Base-by-base conservation (phyloP, 1,140 invertebrate genomes). In the Drosophila rhopaloa region DNA sequence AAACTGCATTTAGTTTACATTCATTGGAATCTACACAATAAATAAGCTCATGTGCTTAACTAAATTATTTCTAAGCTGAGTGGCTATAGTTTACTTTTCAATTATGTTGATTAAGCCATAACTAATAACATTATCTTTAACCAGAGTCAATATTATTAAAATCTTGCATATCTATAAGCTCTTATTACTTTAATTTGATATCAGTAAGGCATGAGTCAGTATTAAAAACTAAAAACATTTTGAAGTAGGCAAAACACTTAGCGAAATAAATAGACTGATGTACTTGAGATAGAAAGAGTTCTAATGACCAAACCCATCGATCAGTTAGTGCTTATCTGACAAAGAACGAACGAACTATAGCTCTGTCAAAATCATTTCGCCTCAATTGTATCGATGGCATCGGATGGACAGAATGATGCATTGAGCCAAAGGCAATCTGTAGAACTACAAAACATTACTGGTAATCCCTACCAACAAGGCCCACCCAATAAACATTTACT, bases 281-380 rank as follows among this genome's bases (percentile, higher is more conserved):
- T 43, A 66, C 65, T 68, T 37, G 46, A 68, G 65, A 68, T 68
- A 68, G 9, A 56, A 11, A 4, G 43, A 35, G 37, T 53, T 66
- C 29, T n/a, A 70, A 40, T 57, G 41, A 57, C 50, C 65, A 7
- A 66, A 43, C 29, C 47, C 61, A 70, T 70, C 66, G 48, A 71
- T 71, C 43, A 70, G 43, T 37, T 19, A 7, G n/a, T 10, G 48
- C 41, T 16, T 54, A 67, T 16, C 61, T 40, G 19, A 56, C 63
- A 37, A 27, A 38, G 7, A 55, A 35, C 27, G 5, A 66, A 32
- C 35, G 43, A 41, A 29, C 24, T 43, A 65, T 43, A 27, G 61
- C 9, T 29, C 29, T 61, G 57, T 37, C 57, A 38, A 46, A 46
- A 65, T 61, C 10, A 29, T 27, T 63, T 62, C 27, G 3, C 2